These are phyloP conservation scores for Agrypnia vestita DNA, from an alignment of 1,140 invertebrate genomes.

Conservation along the genomic window DNA sequence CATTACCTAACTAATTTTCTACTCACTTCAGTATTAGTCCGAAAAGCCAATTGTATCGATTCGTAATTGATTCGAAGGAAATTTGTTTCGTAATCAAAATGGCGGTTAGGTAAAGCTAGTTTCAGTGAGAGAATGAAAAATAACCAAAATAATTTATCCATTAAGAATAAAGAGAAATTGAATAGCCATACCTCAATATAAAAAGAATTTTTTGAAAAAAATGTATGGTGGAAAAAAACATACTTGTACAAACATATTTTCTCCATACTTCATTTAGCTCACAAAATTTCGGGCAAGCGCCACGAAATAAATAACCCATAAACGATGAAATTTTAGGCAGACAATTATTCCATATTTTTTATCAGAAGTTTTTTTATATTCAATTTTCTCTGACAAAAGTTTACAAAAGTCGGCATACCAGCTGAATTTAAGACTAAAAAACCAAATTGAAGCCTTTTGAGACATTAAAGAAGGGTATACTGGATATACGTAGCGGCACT, in stretches of 20 bases:
- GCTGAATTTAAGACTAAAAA: no score
- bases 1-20: no score
- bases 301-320: background rate
- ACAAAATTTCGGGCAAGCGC: constrained; percentile 7
- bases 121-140: background rate
- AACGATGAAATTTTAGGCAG: constrained; percentile 1
- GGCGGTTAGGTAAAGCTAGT: background rate
- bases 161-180: background rate
- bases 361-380: no score
- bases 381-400: no score
- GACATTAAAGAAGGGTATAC: no score
- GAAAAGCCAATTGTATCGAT: no score
- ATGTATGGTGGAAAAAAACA: background rate
- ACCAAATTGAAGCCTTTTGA: no score
- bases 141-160: background rate
- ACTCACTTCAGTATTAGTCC: no score
- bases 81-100: background rate
- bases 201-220: background rate
- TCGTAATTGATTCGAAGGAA: background rate
- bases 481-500: no score
- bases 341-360: background rate
- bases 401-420: no score
- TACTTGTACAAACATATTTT: background rate
- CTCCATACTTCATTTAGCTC: background rate
- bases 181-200: background rate